Evolutionary conservation across 2,113 vertebrate species (phyloP).

Genomic region (Crypturellus undulatus): DNA sequence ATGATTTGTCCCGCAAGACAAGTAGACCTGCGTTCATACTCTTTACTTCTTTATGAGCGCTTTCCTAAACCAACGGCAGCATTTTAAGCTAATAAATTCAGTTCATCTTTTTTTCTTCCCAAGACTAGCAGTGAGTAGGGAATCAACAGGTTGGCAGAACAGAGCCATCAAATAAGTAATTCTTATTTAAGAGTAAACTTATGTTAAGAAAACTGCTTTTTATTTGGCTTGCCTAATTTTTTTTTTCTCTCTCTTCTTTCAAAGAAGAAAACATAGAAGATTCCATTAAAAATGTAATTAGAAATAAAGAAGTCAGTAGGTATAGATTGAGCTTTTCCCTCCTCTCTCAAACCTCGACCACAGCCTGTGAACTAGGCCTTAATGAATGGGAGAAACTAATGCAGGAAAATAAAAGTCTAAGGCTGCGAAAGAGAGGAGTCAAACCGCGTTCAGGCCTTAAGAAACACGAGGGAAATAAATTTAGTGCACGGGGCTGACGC

Average conservation of each 20-base stretch:
- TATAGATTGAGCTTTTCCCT: not conserved
- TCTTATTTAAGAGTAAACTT: fast-evolving
- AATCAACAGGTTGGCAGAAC: not conserved
- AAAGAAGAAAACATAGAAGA: fast-evolving
- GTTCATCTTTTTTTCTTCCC: not conserved
- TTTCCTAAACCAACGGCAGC: not conserved
- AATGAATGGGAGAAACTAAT: fast-evolving
- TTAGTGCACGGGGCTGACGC: fast-evolving
- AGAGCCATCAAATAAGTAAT: not conserved
- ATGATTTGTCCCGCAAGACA: not conserved
- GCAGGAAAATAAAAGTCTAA: fast-evolving
- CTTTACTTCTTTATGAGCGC: not conserved
- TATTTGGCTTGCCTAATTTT: not conserved
- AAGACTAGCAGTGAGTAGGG: not conserved
- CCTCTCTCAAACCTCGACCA: fast-evolving
- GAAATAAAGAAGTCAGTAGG: not conserved
- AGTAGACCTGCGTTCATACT: not conserved
- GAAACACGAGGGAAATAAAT: fast-evolving
- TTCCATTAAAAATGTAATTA: not conserved
- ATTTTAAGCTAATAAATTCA: not conserved
- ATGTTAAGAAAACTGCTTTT: not conserved
- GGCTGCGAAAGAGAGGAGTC: fast-evolving
- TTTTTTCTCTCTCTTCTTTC: not conserved
- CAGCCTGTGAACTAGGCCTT: fast-evolving
- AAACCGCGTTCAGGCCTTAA: fast-evolving